These are phyloP conservation scores for Hyla sarda DNA, from an alignment of 2,113 vertebrate genomes.

Conservation along the genomic window DNA sequence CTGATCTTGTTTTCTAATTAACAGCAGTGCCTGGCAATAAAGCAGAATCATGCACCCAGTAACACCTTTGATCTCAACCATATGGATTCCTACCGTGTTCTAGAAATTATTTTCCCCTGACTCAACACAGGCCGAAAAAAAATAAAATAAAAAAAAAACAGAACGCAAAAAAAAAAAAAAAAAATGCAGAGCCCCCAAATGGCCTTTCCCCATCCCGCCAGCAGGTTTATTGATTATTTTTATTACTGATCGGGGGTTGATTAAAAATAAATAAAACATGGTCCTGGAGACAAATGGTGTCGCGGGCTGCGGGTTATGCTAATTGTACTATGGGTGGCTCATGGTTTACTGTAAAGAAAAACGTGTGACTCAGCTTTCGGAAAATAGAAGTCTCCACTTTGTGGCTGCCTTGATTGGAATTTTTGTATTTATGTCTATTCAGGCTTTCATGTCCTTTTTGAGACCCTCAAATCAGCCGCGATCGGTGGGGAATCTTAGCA, in stretches of 20 bases:
- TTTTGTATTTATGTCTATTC: no score
- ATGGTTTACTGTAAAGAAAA: constrained; percentile 64
- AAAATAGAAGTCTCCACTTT: constrained; percentile 8
- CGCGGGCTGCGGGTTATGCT: constrained; percentile 75
- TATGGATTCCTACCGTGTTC: constrained; percentile 94
- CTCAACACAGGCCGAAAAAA: constrained; percentile 67
- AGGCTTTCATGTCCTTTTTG: no score
- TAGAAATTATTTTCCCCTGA: constrained; percentile 68
- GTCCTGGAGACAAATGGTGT: constrained; percentile 82
- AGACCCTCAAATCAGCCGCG: no score
- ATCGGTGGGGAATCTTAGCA: no score
- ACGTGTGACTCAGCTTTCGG: constrained; percentile 64
- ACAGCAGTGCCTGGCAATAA: constrained; percentile 99
- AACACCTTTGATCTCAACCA: constrained; percentile 99
- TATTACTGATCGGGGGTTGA: constrained; percentile 88
- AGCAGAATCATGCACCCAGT: constrained; percentile 99
- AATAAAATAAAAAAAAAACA: constrained; percentile 67
- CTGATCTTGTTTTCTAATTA: constrained; percentile 99
- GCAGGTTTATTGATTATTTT: constrained; percentile 88
- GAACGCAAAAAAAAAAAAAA: not conserved
- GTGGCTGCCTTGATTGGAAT: not conserved
- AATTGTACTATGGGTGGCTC: constrained; percentile 73
- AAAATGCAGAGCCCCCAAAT: constrained; percentile 76
- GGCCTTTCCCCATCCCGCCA: constrained; percentile 81
- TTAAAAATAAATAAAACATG: constrained; percentile 89